Evolutionary conservation across 2,797 vertebrate genomes (phyloP).

Genomic region (Muscicapa striata): DNA sequence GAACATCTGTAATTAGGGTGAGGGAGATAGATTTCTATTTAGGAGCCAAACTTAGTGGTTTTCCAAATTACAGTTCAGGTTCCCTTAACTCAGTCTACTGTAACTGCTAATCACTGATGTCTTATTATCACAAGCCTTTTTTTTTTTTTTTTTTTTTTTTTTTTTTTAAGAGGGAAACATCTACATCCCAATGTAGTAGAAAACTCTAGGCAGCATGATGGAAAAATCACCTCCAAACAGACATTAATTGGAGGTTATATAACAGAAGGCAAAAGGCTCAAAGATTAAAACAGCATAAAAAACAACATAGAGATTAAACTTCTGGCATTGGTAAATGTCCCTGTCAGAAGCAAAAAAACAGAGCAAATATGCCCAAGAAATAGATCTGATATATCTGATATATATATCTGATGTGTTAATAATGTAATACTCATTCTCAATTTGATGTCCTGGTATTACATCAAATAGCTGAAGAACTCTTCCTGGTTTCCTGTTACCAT

Average conservation of each 20-base stretch:
- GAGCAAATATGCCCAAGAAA: neutral
- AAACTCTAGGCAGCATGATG: neutral
- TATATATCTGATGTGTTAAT: neutral
- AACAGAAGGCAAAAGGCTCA: neutral
- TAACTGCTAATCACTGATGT: neutral
- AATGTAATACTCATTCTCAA: neutral
- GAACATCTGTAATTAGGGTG: no score
- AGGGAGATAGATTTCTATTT: no score
- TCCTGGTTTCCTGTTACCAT: neutral
- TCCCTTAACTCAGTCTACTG: neutral
- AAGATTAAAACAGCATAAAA: neutral
- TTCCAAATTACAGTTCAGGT: no score
- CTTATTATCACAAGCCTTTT: neutral
- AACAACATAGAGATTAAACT: neutral
- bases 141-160: no score
- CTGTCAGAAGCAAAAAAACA: neutral
- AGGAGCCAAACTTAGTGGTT: no score
- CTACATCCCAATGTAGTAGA: neutral
- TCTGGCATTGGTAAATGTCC: neutral
- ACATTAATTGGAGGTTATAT: rapidly evolving
- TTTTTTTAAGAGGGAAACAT: neutral
- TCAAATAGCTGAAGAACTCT: neutral
- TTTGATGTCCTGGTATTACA: neutral
- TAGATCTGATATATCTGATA: no score
- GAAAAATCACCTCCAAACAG: neutral